Percentiles rank a stretch among this genome's conserved stretches.
Conservation (phyloP, 2,888 invertebrate species). For the Aleiodes leptofemur region DNA sequence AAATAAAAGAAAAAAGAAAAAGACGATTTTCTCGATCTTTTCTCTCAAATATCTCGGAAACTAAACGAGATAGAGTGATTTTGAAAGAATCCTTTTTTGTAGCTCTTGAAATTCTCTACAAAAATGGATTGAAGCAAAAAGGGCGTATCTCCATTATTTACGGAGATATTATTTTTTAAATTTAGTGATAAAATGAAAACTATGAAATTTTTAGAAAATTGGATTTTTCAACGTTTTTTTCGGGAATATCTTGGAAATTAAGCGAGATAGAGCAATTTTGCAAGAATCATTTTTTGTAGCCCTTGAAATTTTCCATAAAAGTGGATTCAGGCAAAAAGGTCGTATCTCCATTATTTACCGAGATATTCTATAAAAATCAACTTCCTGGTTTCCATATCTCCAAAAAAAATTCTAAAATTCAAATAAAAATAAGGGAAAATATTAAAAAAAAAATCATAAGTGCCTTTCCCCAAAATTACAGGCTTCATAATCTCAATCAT, state of each 20-base stretch:
- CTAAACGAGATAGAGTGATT: not conserved
- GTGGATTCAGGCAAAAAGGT: not conserved
- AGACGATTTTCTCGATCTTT: too few relatives aligned
- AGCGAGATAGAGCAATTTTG: not conserved
- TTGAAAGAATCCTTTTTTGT: not conserved
- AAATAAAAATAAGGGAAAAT: not conserved
- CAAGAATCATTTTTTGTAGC: not conserved
- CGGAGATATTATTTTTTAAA: too few relatives aligned
- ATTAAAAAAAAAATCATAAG: not conserved
- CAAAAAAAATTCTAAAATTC: too few relatives aligned
- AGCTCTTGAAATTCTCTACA: not conserved
- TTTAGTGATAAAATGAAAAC: not conserved
- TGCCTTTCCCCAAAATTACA: not conserved
- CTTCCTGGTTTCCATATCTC: not conserved
- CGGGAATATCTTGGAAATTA: not conserved
- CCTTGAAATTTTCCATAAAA: not conserved
- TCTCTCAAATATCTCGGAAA: not conserved
- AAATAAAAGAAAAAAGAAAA: not conserved
- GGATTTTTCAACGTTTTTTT: too few relatives aligned
- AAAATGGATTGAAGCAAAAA: not conserved
- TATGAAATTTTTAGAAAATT: not conserved
- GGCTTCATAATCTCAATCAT: slow-evolving; percentile 10
- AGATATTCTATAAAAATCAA: slow-evolving; percentile 11
- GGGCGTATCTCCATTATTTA: not conserved
- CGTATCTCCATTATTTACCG: not conserved